Conservation (phyloP, 2,888 invertebrate species). For the Hirtodrosophila confusa region DNA sequence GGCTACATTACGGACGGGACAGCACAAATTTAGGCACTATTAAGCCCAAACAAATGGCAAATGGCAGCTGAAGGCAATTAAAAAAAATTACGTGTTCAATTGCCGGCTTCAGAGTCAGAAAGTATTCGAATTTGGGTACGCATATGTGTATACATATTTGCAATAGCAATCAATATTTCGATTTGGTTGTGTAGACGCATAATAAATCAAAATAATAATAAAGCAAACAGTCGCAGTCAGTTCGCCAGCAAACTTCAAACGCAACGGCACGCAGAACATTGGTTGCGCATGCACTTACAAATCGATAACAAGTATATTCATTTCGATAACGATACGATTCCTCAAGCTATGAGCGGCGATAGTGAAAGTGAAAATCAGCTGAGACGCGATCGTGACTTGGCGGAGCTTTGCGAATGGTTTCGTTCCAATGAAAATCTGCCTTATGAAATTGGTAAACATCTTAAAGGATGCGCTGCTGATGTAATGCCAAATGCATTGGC, state of each 20-base stretch:
- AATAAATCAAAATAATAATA: slow-evolving; percentile 18
- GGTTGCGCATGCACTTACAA: slow-evolving; percentile 26
- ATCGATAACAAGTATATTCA: slow-evolving; percentile 18
- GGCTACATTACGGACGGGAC: background rate
- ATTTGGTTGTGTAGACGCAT: slow-evolving; percentile 36
- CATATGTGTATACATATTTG: slow-evolving; percentile 18
- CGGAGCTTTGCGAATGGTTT: slow-evolving; percentile 74
- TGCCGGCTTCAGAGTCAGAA: slow-evolving; percentile 14
- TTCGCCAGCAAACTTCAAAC: slow-evolving; percentile 51
- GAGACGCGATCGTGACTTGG: slow-evolving; percentile 67
- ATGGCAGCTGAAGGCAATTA: slow-evolving; percentile 57
- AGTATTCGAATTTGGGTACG: slow-evolving; percentile 10
- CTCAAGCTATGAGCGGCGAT: slow-evolving; percentile 37
- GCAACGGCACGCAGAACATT: slow-evolving; percentile 41
- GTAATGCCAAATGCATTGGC: slow-evolving; percentile 2
- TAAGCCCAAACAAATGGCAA: slow-evolving; percentile 52
- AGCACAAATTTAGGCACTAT: slow-evolving; percentile 68
- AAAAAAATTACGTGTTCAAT: slow-evolving; percentile 59
- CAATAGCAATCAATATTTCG: slow-evolving; percentile 47
- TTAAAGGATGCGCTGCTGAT: slow-evolving; percentile 5
- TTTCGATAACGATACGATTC: slow-evolving; percentile 49
- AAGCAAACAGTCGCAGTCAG: slow-evolving; percentile 37
- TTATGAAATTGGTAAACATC: slow-evolving; percentile 73
- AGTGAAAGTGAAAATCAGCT: slow-evolving; percentile 55
- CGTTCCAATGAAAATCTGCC: slow-evolving; percentile 70